A percentile compares a stretch with the other conserved stretches of the same genome.
These are phyloP conservation scores for Ormyrus thymus DNA, from an alignment of 2,888 invertebrate genomes.

Conservation along the genomic window DNA sequence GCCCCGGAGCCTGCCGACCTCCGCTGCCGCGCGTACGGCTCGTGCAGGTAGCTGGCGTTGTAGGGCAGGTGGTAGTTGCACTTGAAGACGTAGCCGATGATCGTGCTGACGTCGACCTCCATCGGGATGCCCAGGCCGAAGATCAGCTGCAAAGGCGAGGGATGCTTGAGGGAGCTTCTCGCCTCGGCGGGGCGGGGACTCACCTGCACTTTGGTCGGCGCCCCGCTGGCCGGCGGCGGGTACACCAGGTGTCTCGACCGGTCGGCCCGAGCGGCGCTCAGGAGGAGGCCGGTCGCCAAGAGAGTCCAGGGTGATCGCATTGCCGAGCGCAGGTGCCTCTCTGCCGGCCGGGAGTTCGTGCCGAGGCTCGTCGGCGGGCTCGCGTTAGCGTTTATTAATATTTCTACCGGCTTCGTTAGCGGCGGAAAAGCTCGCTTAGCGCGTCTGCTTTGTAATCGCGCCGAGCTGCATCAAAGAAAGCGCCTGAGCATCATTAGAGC, in stretches of 20 bases:
- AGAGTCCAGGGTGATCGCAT: conserved; percentile 10
- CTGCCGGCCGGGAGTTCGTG: no score
- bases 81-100: conserved; percentile 76
- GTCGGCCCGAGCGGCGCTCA: conserved; percentile 6
- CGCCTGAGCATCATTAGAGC: no score
- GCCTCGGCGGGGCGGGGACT: neutral
- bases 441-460: no score
- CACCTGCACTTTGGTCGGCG: conserved; percentile 70
- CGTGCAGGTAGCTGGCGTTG: conserved; percentile 69
- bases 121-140: conserved; percentile 76
- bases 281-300: no score
- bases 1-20: conserved; percentile 65
- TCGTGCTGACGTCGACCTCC: conserved; percentile 74
- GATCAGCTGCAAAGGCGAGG: conserved; percentile 70
- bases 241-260: conserved; percentile 65
- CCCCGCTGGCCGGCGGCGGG: conserved; percentile 60
- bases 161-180: neutral
- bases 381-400: conserved; percentile 34
- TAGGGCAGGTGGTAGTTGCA: conserved; percentile 73
- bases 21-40: conserved; percentile 69
- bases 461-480: no score
- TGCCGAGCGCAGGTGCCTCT: no score
- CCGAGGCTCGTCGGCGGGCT: no score
- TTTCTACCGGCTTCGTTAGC: conserved; percentile 32
- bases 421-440: no score